phyloP scores from a whole-genome alignment of 2,888 invertebrate genomes.

The Nomada fucata region DNA sequence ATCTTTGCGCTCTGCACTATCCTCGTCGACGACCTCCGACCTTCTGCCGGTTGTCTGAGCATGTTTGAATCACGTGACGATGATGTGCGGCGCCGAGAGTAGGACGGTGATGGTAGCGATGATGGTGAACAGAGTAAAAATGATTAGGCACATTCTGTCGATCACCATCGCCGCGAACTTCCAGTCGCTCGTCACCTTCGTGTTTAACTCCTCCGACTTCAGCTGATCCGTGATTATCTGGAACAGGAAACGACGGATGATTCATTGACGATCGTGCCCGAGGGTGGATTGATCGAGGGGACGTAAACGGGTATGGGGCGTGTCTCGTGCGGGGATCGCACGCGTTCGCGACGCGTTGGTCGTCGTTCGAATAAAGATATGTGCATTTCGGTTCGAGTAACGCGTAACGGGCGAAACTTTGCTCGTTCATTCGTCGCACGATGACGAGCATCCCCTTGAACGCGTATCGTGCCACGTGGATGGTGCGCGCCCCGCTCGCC shows the following conservation, averaged over 20 bases:
- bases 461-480: no score
- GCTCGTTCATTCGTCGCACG: no score
- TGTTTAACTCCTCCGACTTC: constrained; percentile 97
- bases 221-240: constrained; percentile 90
- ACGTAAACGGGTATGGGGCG: no score
- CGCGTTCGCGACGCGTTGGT: no score
- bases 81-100: constrained; percentile 98
- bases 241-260: constrained; percentile 74
- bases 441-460: no score
- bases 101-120: constrained; percentile 98
- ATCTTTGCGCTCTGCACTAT: constrained; percentile 54
- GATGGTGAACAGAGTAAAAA: constrained; percentile 99
- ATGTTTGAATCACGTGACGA: constrained; percentile 89
- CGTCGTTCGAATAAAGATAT: no score
- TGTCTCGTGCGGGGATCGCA: no score
- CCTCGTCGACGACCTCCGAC: constrained; percentile 54
- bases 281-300: not conserved
- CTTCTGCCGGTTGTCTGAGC: constrained; percentile 70
- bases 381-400: no score
- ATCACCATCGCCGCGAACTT: constrained; percentile 99
- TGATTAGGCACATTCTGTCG: constrained; percentile 99
- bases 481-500: no score
- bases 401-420: no score
- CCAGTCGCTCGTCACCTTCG: constrained; percentile 98
- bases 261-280: not conserved